These are phyloP conservation scores for Meandrusa payeni DNA, from an alignment of 2,888 invertebrate genomes.

Conservation along the genomic window DNA sequence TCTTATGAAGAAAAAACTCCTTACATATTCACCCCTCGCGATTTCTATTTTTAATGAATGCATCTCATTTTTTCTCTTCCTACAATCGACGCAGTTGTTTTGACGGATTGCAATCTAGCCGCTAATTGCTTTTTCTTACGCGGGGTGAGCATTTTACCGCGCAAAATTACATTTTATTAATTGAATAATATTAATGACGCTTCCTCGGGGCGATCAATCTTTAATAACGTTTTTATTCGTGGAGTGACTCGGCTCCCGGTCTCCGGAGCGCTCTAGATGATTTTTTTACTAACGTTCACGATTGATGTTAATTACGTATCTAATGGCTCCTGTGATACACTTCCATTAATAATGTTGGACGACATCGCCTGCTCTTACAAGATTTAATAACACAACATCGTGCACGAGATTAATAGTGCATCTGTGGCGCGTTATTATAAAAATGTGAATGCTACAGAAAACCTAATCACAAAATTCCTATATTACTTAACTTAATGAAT, in stretches of 20 bases:
- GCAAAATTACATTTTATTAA: constrained; percentile 80
- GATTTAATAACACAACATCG: constrained; percentile 73
- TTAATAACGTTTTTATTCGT: constrained; percentile 78
- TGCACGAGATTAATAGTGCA: constrained; percentile 69
- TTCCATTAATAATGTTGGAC: constrained; percentile 75
- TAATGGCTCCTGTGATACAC: constrained; percentile 80
- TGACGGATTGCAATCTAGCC: constrained; percentile 80
- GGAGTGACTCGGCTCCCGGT: constrained; percentile 59
- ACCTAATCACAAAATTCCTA: background rate
- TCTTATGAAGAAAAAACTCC: constrained; percentile 78
- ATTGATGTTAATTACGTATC: constrained; percentile 77
- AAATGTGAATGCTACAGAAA: constrained; percentile 44
- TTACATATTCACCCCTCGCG: constrained; percentile 80
- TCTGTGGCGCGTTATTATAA: constrained; percentile 67
- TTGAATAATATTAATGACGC: constrained; percentile 81
- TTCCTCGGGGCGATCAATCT: constrained; percentile 75
- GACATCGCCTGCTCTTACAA: constrained; percentile 65
- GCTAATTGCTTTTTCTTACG: constrained; percentile 80
- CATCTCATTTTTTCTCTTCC: constrained; percentile 69
- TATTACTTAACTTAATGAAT: too few species aligned
- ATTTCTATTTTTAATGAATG: constrained; percentile 77
- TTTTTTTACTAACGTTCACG: constrained; percentile 57
- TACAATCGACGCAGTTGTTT: constrained; percentile 76
- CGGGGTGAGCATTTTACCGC: constrained; percentile 71
- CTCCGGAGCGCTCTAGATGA: constrained; percentile 41